These are phyloP conservation scores for Plectrocnemia conspersa DNA, from an alignment of 1,140 invertebrate genomes.

Conservation along the genomic window DNA sequence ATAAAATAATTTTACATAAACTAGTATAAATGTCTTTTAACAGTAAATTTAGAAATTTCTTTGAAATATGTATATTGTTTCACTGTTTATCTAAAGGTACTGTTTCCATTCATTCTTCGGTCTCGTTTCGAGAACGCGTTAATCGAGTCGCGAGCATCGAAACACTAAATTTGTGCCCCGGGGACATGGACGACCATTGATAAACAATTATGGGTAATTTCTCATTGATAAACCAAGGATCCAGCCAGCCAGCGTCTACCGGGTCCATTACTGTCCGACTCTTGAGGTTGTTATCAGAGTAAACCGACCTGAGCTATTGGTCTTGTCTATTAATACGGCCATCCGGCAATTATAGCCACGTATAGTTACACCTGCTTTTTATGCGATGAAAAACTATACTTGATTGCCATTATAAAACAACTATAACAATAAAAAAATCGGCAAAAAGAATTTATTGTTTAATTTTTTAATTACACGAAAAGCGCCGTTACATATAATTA, in stretches of 20 bases:
- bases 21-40: background rate
- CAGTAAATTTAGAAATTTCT: too few species aligned
- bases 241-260: conserved; percentile 1
- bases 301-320: background rate
- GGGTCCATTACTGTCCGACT: conserved; percentile 3
- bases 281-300: conserved; percentile 1
- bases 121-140: background rate
- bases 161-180: conserved; percentile 3
- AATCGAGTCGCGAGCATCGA: background rate
- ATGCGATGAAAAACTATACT: too few species aligned
- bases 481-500: too few species aligned
- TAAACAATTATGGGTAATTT: conserved; percentile 35
- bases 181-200: conserved; percentile 25
- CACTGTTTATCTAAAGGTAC: background rate
- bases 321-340: conserved; percentile 7
- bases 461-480: too few species aligned
- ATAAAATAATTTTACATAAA: background rate
- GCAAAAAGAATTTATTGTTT: too few species aligned
- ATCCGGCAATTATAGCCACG: background rate
- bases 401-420: too few species aligned
- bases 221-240: conserved; percentile 31
- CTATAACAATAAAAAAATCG: too few species aligned
- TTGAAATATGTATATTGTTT: background rate
- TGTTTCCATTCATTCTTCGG: background rate
- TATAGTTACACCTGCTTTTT: too few species aligned